phyloP scores from a whole-genome alignment of 2,113 vertebrate genomes.

The Xiphorhynchus elegans region DNA sequence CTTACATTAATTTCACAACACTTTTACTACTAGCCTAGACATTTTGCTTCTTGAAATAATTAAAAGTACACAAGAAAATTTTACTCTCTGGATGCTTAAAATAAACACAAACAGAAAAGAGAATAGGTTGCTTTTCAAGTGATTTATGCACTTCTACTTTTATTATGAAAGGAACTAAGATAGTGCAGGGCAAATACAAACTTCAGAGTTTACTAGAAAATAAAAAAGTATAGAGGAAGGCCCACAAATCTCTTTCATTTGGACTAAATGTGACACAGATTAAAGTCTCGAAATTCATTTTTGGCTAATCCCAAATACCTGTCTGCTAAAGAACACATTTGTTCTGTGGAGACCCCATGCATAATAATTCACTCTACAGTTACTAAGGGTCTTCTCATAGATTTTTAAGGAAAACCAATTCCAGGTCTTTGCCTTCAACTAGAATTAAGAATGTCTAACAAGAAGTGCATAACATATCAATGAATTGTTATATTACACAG shows the following conservation, averaged over 20 bases:
- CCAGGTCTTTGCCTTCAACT: conserved; percentile 45
- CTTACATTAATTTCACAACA: conserved; percentile 76
- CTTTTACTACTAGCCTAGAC: conserved; percentile 68
- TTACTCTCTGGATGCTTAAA: conserved; percentile 52
- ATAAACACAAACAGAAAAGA: conserved; percentile 37
- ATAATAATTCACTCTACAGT: not conserved
- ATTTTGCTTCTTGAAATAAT: conserved; percentile 75
- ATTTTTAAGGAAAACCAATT: conserved; percentile 16
- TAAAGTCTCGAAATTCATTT: not conserved
- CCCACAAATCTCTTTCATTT: not conserved
- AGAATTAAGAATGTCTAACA: conserved; percentile 16
- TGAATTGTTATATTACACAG: conserved; percentile 51
- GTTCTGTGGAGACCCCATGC: not conserved
- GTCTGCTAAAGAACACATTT: not conserved
- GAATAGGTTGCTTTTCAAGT: conserved; percentile 40
- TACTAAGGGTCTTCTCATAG: not conserved
- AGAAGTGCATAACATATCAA: conserved; percentile 14
- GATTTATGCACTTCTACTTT: conserved; percentile 37
- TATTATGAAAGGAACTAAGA: conserved; percentile 25
- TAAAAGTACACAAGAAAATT: conserved; percentile 61
- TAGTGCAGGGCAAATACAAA: not conserved
- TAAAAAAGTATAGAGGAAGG: not conserved
- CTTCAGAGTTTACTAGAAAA: not conserved
- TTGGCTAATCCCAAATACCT: conserved; percentile 18
- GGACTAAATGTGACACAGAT: not conserved